phyloP scores from a whole-genome alignment of 2,113 vertebrate species.

The Megaleporinus macrocephalus region DNA sequence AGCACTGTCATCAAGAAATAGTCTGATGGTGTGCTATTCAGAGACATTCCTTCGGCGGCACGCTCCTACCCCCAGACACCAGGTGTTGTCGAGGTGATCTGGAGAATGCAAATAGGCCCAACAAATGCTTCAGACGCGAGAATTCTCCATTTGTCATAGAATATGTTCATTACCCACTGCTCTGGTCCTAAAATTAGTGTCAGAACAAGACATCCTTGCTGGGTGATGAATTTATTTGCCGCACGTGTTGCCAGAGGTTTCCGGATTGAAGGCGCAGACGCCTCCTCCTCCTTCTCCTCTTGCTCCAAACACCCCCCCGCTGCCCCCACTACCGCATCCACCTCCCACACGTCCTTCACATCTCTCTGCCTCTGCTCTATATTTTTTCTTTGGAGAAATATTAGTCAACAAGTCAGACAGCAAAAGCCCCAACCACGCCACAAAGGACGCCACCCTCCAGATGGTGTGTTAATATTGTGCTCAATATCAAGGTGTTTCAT shows the following conservation, averaged over 20 bases:
- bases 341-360: conserved; percentile 71
- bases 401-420: conserved; percentile 71
- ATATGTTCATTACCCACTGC: conserved; percentile 79
- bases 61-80: conserved; percentile 71
- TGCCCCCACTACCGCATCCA: conserved; percentile 43
- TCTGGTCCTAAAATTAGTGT: conserved; percentile 79
- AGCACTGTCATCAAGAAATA: conserved; percentile 26
- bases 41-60: conserved; percentile 58
- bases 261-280: conserved; percentile 60
- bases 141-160: conserved; percentile 76
- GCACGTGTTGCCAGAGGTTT: conserved; percentile 63
- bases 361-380: conserved; percentile 61
- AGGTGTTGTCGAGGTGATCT: conserved; percentile 77
- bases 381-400: conserved; percentile 71
- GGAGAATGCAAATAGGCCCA: conserved; percentile 76
- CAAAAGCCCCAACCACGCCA: conserved; percentile 64
- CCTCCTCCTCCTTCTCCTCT: not conserved
- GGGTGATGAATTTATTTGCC: conserved; percentile 74
- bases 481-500: conserved; percentile 78
- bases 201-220: conserved; percentile 76
- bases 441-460: conserved; percentile 77
- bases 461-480: conserved; percentile 78
- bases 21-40: conserved; percentile 57
- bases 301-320: not conserved
- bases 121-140: conserved; percentile 69